Conservation (phyloP, 2,888 invertebrate species). For the Masnerella sp. region DNA sequence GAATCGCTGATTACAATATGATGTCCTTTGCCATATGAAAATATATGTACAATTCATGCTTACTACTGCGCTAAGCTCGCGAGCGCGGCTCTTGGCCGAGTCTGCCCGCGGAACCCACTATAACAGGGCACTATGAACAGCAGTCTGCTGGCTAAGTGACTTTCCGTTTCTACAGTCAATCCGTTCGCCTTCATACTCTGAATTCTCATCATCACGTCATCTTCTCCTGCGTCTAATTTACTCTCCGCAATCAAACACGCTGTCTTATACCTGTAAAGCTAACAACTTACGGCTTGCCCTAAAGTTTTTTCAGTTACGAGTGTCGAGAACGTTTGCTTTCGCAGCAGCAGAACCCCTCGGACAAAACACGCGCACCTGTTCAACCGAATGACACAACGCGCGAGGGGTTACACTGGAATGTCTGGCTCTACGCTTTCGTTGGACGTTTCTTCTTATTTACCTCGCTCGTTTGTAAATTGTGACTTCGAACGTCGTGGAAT, state of each 20-base stretch:
- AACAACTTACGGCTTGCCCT: conserved; percentile 56
- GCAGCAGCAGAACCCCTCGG: conserved; percentile 19
- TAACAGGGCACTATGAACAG: conserved; percentile 78
- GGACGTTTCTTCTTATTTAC: conserved; percentile 41
- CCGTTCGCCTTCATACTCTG: conserved; percentile 63
- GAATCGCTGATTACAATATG: conserved; percentile 32
- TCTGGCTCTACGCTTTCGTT: conserved; percentile 39
- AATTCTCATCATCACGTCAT: conserved; percentile 6
- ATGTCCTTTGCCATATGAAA: conserved; percentile 42
- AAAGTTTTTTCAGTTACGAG: conserved; percentile 46
- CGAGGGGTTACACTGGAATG: conserved; percentile 44
- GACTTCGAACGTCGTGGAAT: conserved; percentile 2
- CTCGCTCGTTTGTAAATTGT: background rate
- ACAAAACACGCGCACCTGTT: conserved; percentile 12
- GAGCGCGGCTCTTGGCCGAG: conserved; percentile 60
- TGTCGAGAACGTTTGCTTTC: conserved; percentile 26
- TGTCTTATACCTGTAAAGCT: conserved; percentile 53
- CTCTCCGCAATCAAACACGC: conserved; percentile 49
- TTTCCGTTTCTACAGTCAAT: conserved; percentile 75
- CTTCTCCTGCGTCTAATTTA: conserved; percentile 26
- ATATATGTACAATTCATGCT: conserved; percentile 57
- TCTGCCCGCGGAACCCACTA: conserved; percentile 76
- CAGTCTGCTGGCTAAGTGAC: conserved; percentile 77
- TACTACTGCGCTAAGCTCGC: conserved; percentile 53
- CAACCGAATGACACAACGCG: conserved; percentile 17